Base-by-base conservation (phyloP, 2,888 invertebrate species). In the Trileptium ribeirensis region DNA sequence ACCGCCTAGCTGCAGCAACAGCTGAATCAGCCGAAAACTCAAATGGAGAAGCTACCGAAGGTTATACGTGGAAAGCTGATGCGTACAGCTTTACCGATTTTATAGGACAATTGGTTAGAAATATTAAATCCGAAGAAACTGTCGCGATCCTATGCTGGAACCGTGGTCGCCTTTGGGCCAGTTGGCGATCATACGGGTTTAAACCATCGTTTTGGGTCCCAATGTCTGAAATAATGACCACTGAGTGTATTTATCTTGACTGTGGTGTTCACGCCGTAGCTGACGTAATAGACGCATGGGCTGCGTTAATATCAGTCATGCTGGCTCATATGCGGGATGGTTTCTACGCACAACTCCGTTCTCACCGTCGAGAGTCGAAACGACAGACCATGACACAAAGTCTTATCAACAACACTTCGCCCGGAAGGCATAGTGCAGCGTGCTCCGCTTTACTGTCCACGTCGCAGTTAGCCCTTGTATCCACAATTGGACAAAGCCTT, bases 171-270 rank as follows among this genome's bases (percentile, higher is more conserved):
- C 74, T 36, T 3, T 39, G 74, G 31, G 80, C n/a, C 1, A 24
- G n/a, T 3, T 78, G n/a, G 75, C 74, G 80, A 38, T 2, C 3
- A 33, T 38, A 78, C 74, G 87, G 87, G 3, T 87, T 88, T 82
- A 87, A 87, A 67, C 87, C 87, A 3, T 87, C 87, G 82, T 87
- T 87, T 82, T 87, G 87, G 87, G 87, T 88, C 0, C 85, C 86
- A 0, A 81, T 87, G 19, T 86, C 87, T 0, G 87, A 87, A 81
- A 86, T 87, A 1, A 86, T 88, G 83, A 87, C 87, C 8, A 84
- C 86, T 1, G 87, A 87, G 79, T 86, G 87, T 70, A 84, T 87
- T 64, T 87, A 87, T 79, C 82, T 87, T 24, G 87, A 87, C 75
- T 83, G 34, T 19, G 82, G 67, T 0, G 37, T 85, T 85, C 81